Base-by-base conservation (phyloP, 2,113 vertebrate genomes). In the Grammomys surdaster region DNA sequence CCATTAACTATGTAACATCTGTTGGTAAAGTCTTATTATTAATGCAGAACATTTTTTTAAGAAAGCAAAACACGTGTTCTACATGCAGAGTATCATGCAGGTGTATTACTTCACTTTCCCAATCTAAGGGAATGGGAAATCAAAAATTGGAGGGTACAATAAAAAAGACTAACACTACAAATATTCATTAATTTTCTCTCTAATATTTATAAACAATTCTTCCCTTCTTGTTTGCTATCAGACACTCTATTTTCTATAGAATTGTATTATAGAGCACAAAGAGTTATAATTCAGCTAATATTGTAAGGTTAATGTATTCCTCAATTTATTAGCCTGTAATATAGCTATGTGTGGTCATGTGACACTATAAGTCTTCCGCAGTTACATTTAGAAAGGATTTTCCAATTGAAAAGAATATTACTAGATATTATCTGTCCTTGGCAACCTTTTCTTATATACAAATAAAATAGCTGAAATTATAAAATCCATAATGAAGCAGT, bases 1-100 rank as follows among this genome's bases (percentile, higher is more conserved):
- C 97, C 98, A 98, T 98, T 98, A 98, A 98, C 96, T 98, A 88
- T 97, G 94, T 69, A 97, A 93, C 90, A 97, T 90, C 75, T 98
- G 88, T 95, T 91, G 95, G 58, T 96, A 98, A 98, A 93, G 75
- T 98, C 97, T 75, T 93, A 98, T 92, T 82, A 89, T 97, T 97
- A 98, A 77, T 87, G 48, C 11, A 88, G 95, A 93, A 9, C 86
- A 93, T 90, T 97, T 95, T 97, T 63, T 70, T 93, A 97, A 96
- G 94, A 89, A 65, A 94, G 58, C n/a, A 96, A 96, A 81, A 94
- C 60, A 95, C 91, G 65, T 88, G 78, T 97, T 95, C 95, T 56
- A 92, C 95, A 58, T 95, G 94, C 88, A 93, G 91, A 75, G 43
- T 82, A 65, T 89, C 95, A 87, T 22, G 4, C 4, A 82, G 51